These are phyloP conservation scores for Ochlodes sylvanus DNA, from an alignment of 2,888 invertebrate species.

Conservation along the genomic window DNA sequence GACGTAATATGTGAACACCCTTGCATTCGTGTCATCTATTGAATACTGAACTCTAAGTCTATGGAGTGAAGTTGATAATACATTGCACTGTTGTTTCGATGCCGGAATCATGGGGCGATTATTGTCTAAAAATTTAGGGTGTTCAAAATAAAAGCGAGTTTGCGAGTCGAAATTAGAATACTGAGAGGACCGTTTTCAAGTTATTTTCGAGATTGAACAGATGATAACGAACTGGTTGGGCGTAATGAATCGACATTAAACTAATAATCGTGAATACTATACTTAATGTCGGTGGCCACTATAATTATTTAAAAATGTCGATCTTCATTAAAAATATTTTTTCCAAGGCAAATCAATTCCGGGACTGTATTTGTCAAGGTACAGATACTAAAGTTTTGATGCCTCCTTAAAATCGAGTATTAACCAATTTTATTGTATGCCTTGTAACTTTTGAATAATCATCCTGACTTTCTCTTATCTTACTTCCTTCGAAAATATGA, in stretches of 20 bases:
- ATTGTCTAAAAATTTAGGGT: constrained; percentile 49
- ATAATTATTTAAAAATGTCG: too few relatives aligned
- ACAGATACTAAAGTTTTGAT: constrained; percentile 23
- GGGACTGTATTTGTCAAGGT: background rate
- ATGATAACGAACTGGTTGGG: too few relatives aligned
- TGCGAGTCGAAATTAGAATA: constrained; percentile 18
- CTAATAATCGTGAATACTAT: too few relatives aligned
- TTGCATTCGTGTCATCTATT: constrained; percentile 44
- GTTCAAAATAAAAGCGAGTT: constrained; percentile 26
- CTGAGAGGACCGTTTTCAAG: background rate
- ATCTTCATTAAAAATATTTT: too few relatives aligned
- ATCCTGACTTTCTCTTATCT: background rate
- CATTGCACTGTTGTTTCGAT: constrained; percentile 45
- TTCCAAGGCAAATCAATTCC: too few relatives aligned
- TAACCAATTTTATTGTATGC: background rate
- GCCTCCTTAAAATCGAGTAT: constrained; percentile 9
- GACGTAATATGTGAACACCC: constrained; percentile 70
- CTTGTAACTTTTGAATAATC: background rate
- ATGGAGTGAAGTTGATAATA: background rate
- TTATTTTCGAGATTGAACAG: background rate
- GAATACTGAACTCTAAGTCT: background rate
- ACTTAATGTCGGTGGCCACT: too few relatives aligned
- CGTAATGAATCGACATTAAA: too few relatives aligned
- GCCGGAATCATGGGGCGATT: constrained; percentile 59
- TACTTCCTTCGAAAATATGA: background rate